Conservation (phyloP, 2,888 invertebrate genomes). For the Xanthia icteritia region DNA sequence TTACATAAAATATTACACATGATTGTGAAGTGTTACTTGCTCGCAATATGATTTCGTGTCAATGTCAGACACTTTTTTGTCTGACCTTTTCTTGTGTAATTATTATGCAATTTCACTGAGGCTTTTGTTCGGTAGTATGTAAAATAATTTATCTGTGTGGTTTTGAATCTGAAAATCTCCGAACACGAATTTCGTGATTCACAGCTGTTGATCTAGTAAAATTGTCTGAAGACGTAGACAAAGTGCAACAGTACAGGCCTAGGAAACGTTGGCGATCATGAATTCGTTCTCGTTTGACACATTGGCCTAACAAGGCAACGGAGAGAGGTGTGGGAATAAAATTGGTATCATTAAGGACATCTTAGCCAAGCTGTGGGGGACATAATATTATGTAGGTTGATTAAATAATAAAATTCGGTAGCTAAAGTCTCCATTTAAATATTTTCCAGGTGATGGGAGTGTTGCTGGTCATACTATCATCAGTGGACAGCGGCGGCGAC, state of each 20-base stretch:
- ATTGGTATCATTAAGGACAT: neutral
- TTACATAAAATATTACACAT: slow-evolving; percentile 21
- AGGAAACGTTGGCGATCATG: neutral
- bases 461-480: slow-evolving; percentile 95
- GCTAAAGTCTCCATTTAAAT: neutral
- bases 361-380: too few relatives aligned
- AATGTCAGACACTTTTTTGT: slow-evolving; percentile 4
- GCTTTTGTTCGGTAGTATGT: neutral
- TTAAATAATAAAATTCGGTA: neutral
- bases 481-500: slow-evolving; percentile 91
- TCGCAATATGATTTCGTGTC: slow-evolving; percentile 1
- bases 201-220: neutral
- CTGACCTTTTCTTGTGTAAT: neutral
- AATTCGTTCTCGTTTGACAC: neutral
- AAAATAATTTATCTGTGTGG: neutral
- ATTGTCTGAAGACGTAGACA: neutral
- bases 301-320: neutral
- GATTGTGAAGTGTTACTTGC: neutral
- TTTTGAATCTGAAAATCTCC: slow-evolving; percentile 3
- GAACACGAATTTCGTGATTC: neutral
- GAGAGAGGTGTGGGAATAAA: neutral
- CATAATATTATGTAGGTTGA: neutral
- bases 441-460: slow-evolving; percentile 93
- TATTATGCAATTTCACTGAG: neutral
- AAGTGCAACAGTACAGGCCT: too few relatives aligned